Evolutionary conservation across 2,888 invertebrate genomes (phyloP).

Genomic region (Hypolimnas misippus): DNA sequence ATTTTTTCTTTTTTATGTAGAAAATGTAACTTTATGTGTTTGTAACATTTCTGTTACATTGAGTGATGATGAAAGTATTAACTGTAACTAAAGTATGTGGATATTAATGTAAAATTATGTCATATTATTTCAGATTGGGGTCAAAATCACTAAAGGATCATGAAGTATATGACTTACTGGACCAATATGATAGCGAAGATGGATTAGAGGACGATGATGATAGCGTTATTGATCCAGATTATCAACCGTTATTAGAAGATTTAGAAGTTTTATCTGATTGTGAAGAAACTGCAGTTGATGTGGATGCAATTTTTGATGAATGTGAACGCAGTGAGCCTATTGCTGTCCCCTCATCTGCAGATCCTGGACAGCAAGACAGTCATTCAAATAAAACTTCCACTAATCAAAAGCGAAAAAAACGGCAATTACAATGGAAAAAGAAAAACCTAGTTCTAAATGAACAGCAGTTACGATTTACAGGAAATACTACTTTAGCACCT

Average conservation of each 20-base stretch:
- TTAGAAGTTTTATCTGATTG: too few relatives aligned
- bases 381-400: neutral
- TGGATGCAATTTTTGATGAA: neutral
- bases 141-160: neutral
- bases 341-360: neutral
- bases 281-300: neutral
- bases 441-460: neutral
- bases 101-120: neutral
- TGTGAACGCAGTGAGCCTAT: constrained; percentile 1
- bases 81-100: neutral
- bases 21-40: neutral
- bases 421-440: constrained; percentile 6
- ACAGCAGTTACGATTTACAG: neutral
- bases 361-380: neutral
- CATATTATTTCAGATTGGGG: neutral
- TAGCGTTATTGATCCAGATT: neutral
- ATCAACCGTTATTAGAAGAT: neutral
- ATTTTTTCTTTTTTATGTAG: neutral
- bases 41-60: constrained; percentile 4
- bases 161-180: neutral
- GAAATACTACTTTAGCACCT: neutral
- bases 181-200: constrained; percentile 2
- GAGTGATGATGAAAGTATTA: neutral
- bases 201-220: neutral
- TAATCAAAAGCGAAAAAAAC: constrained; percentile 1